Conservation (phyloP, 2,113 vertebrate species). For the Sebastes schlegelii region DNA sequence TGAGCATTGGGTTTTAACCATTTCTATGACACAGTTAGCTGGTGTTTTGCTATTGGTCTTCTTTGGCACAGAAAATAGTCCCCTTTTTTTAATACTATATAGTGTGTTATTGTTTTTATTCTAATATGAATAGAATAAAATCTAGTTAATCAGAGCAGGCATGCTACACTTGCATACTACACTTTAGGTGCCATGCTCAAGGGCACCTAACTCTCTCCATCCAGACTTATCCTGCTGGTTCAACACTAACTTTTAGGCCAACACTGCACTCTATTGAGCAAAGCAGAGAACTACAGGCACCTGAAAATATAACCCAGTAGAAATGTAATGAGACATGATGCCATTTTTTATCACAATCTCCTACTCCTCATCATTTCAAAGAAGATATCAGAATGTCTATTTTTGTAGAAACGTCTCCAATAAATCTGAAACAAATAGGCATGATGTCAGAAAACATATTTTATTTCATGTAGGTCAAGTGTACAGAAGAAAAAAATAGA, state of each 20-base stretch:
- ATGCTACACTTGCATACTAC: too few relatives aligned
- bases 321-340: not conserved
- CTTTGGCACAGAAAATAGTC: too few relatives aligned
- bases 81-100: too few relatives aligned
- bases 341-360: not conserved
- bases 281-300: not conserved
- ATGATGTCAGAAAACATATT: not conserved
- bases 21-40: too few relatives aligned
- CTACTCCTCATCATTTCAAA: not conserved
- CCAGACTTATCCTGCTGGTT: not conserved
- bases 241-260: not conserved
- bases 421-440: not conserved
- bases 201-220: not conserved
- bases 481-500: not conserved
- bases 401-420: not conserved
- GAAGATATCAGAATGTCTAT: not conserved
- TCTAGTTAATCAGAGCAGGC: too few relatives aligned
- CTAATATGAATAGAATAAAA: too few relatives aligned
- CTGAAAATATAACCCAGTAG: not conserved
- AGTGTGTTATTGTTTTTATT: too few relatives aligned
- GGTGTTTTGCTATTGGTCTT: too few relatives aligned
- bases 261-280: constrained; percentile 10
- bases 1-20: too few relatives aligned
- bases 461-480: not conserved
- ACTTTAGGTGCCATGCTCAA: not conserved